A percentile compares a stretch with the other conserved stretches of the same genome.
phyloP scores from a whole-genome alignment of 2,888 invertebrate genomes.

The Trissolcus japonicus region DNA sequence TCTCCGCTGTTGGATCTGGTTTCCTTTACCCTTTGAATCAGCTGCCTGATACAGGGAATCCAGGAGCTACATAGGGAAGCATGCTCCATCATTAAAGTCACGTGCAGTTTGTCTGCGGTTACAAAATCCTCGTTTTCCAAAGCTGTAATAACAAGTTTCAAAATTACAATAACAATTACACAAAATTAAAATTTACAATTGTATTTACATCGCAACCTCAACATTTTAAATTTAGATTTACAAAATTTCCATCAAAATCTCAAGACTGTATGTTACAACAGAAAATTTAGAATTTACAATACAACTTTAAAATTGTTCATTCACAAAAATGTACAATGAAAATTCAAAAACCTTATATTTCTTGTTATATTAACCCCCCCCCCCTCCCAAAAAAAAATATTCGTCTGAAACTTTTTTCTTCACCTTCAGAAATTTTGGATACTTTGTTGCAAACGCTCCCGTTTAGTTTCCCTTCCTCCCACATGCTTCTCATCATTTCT shows the following conservation, averaged over 20 bases:
- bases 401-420: background rate
- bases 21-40: conserved; percentile 75
- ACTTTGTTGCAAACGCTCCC: conserved; percentile 77
- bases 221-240: too few species aligned
- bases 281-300: too few species aligned
- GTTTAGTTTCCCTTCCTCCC: conserved; percentile 79
- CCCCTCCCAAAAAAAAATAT: too few species aligned
- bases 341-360: too few species aligned
- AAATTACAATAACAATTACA: background rate
- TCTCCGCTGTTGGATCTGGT: conserved; percentile 32
- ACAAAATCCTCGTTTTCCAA: conserved; percentile 77
- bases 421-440: conserved; percentile 79
- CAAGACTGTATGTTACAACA: too few species aligned
- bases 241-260: too few species aligned
- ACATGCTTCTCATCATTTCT: conserved; percentile 79
- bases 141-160: conserved; percentile 77
- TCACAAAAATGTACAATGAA: too few species aligned
- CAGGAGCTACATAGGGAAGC: conserved; percentile 79
- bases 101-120: conserved; percentile 80
- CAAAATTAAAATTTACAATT: too few species aligned
- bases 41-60: conserved; percentile 81
- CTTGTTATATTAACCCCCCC: too few species aligned
- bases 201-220: too few species aligned
- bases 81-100: conserved; percentile 80
- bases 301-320: background rate